Evolutionary conservation across 1,140 invertebrate species (phyloP).

Genomic region (Pissodes strobi): DNA sequence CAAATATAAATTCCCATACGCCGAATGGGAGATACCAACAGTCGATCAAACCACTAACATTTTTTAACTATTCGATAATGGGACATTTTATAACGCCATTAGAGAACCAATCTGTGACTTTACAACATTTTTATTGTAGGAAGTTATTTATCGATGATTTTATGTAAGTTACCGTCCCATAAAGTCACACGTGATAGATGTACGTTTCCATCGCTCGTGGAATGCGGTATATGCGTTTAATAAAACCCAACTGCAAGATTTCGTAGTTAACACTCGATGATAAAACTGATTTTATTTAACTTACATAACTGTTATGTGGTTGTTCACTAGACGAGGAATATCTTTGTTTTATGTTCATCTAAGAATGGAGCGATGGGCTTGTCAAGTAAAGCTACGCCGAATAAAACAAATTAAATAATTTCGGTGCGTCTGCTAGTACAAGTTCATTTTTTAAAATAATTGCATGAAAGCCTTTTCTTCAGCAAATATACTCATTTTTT

Average conservation of each 20-base stretch:
- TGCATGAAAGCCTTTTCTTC: too few relatives aligned
- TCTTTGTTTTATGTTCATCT: too few relatives aligned
- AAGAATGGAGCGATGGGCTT: too few relatives aligned
- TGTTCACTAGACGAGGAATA: too few relatives aligned
- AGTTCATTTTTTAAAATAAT: too few relatives aligned
- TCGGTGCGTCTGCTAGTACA: too few relatives aligned
- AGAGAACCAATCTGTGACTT: conserved; percentile 15
- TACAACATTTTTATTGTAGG: conserved; percentile 27
- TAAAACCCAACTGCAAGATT: neutral
- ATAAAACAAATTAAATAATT: too few relatives aligned
- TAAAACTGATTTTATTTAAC: conserved; percentile 1
- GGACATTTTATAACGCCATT: conserved; percentile 23
- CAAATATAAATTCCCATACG: too few relatives aligned
- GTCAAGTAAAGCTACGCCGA: too few relatives aligned
- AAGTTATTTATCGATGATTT: conserved; percentile 26
- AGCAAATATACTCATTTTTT: too few relatives aligned
- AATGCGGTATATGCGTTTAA: neutral
- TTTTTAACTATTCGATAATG: conserved; percentile 21
- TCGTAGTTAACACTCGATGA: conserved; percentile 9
- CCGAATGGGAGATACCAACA: conserved; percentile 5
- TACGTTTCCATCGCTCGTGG: neutral
- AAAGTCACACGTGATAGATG: neutral
- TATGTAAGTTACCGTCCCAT: neutral
- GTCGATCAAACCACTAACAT: conserved; percentile 19
- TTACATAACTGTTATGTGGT: conserved; percentile 1